These are phyloP conservation scores for Drosophila putrida DNA, from an alignment of 2,888 invertebrate species.

Conservation along the genomic window DNA sequence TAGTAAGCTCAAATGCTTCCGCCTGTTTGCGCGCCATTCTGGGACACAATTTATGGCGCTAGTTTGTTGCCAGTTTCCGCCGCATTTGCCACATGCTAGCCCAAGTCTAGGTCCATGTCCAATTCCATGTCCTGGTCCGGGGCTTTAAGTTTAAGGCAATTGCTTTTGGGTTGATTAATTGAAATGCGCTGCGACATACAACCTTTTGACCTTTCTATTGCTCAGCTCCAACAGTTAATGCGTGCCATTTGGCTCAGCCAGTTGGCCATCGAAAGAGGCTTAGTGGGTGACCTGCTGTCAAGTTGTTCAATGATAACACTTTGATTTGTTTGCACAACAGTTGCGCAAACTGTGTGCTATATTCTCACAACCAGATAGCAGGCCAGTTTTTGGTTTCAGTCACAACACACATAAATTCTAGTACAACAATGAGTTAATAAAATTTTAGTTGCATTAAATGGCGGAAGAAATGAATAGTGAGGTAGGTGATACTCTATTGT, in stretches of 20 bases:
- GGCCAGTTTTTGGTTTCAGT: conserved; percentile 18
- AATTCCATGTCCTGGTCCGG: conserved; percentile 4
- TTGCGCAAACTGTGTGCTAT: conserved; percentile 22
- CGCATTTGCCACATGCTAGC: conserved; percentile 63
- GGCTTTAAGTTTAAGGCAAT: conserved; percentile 50
- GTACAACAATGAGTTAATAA: conserved; percentile 13
- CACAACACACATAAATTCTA: conserved; percentile 8
- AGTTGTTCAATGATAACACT: conserved; percentile 31
- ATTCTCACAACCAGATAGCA: conserved; percentile 31
- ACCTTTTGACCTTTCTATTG: conserved; percentile 60
- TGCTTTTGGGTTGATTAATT: conserved; percentile 58
- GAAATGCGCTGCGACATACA: conserved; percentile 33
- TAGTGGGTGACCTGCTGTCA: conserved; percentile 32
- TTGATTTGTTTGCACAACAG: conserved; percentile 49
- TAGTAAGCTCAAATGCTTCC: conserved; percentile 73
- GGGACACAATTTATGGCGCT: conserved; percentile 69
- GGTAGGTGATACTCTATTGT: conserved; percentile 8
- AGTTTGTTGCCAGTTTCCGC: conserved; percentile 67
- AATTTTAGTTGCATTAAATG: conserved; percentile 30
- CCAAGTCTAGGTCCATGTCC: neutral
- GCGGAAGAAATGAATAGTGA: conserved; percentile 12
- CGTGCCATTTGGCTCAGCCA: conserved; percentile 43
- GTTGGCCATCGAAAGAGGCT: conserved; percentile 38
- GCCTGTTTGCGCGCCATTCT: conserved; percentile 60
- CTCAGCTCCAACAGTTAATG: conserved; percentile 14